phyloP scores from a whole-genome alignment of 2,888 invertebrate species.

The Tetranychus truncatus region DNA sequence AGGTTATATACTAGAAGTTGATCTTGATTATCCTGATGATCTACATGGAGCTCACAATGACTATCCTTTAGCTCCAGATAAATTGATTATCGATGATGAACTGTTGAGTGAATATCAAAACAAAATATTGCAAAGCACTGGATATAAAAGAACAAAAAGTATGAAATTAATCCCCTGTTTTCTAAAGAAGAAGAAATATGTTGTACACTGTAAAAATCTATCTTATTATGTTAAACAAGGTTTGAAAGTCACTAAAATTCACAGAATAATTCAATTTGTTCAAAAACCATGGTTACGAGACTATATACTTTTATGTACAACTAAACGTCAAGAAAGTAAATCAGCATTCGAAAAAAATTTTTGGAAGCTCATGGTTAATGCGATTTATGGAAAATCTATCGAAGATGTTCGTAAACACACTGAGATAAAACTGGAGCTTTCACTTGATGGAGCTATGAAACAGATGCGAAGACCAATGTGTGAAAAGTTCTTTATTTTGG shows the following conservation, averaged over 20 bases:
- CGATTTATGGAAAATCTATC: constrained; percentile 31
- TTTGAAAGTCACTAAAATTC: not conserved
- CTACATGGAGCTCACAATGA: not conserved
- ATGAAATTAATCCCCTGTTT: no score
- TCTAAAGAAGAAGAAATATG: not conserved
- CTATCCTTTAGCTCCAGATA: constrained; percentile 2
- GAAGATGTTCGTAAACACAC: constrained; percentile 30
- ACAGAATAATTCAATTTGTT: not conserved
- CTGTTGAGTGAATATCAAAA: not conserved
- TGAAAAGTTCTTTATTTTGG: constrained; percentile 7
- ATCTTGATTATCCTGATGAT: constrained; percentile 2
- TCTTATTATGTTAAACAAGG: not conserved
- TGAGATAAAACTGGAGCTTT: constrained; percentile 26
- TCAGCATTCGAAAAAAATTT: constrained; percentile 32
- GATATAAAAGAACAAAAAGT: no score
- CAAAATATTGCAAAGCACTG: not conserved
- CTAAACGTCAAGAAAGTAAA: constrained; percentile 26
- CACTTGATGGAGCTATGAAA: constrained; percentile 14
- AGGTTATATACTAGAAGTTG: not conserved
- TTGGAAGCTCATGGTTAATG: constrained; percentile 31
- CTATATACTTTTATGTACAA: constrained; percentile 25
- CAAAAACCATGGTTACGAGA: constrained; percentile 25
- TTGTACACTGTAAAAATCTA: not conserved
- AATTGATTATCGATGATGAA: not conserved
- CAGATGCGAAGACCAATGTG: constrained; percentile 19